Conservation (phyloP, 2,888 invertebrate species). For the Amphipoea lucens region DNA sequence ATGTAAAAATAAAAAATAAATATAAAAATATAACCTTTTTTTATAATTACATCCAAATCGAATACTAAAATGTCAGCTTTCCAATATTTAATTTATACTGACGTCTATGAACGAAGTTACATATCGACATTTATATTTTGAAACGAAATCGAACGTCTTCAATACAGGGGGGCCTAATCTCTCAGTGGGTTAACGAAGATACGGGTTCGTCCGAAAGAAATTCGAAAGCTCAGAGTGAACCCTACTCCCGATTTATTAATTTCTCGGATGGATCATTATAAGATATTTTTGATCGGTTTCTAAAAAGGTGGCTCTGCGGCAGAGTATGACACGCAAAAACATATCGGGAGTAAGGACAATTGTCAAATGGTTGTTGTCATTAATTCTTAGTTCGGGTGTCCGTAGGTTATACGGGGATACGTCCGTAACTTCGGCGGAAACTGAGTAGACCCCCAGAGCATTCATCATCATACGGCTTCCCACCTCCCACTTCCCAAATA, state of each 20-base stretch:
- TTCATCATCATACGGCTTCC: conserved; percentile 2
- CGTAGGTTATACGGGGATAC: not conserved
- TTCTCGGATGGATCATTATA: too few species aligned
- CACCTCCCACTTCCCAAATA: not conserved
- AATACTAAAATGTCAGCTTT: not conserved
- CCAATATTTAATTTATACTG: conserved; percentile 8
- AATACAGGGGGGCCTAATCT: conserved; percentile 1
- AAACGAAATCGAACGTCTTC: conserved; percentile 16
- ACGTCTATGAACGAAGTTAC: conserved; percentile 28
- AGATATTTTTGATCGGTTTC: too few species aligned
- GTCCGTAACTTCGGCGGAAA: not conserved
- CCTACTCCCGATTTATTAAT: not conserved
- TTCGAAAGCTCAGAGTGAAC: not conserved
- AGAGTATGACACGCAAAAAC: too few species aligned
- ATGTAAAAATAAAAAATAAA: not conserved
- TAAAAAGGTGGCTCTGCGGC: too few species aligned
- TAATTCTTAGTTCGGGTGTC: not conserved
- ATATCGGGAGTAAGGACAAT: not conserved
- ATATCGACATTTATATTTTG: not conserved
- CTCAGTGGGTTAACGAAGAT: not conserved
- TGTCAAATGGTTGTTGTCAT: not conserved
- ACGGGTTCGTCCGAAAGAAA: not conserved
- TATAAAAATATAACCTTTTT: conserved; percentile 1
- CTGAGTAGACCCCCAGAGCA: conserved; percentile 13
- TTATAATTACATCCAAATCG: conserved; percentile 11